phyloP scores from a whole-genome alignment of 2,797 vertebrate genomes.

The Florisuga fusca region DNA sequence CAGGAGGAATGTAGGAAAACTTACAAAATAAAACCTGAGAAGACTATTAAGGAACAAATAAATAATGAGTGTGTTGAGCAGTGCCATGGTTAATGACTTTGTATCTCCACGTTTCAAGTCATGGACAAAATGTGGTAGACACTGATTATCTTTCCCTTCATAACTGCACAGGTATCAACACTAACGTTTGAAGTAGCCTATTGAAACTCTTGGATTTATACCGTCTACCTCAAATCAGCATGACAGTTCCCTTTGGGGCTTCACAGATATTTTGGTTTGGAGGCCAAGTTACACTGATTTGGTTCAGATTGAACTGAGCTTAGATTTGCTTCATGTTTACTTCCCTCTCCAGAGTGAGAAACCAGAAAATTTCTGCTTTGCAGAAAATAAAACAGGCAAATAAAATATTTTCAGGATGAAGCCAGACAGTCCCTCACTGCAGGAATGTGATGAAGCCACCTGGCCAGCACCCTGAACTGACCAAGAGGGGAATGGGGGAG shows the following conservation, averaged over 20 bases:
- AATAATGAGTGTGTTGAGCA: background rate
- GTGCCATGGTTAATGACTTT: background rate
- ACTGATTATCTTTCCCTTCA: background rate
- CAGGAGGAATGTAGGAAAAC: slow-evolving; percentile 34
- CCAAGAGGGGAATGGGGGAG: accelerated
- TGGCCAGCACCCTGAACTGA: background rate
- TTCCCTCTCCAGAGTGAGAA: background rate
- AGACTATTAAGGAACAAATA: slow-evolving; percentile 13
- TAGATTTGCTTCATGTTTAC: background rate
- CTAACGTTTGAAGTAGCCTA: background rate
- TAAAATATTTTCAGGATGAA: background rate
- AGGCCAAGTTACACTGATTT: background rate
- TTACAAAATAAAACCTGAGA: background rate
- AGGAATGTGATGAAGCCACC: background rate
- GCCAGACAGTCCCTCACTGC: background rate
- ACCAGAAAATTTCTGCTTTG: background rate
- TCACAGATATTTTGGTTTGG: background rate
- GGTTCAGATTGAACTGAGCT: background rate
- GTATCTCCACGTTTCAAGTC: background rate
- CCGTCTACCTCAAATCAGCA: background rate
- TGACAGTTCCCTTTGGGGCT: background rate
- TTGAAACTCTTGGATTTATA: background rate
- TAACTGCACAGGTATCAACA: background rate
- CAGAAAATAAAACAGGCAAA: background rate
- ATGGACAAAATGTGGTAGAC: background rate